These are phyloP conservation scores for Philhelius pedissequus DNA, from an alignment of 2,888 invertebrate genomes.

Conservation along the genomic window DNA sequence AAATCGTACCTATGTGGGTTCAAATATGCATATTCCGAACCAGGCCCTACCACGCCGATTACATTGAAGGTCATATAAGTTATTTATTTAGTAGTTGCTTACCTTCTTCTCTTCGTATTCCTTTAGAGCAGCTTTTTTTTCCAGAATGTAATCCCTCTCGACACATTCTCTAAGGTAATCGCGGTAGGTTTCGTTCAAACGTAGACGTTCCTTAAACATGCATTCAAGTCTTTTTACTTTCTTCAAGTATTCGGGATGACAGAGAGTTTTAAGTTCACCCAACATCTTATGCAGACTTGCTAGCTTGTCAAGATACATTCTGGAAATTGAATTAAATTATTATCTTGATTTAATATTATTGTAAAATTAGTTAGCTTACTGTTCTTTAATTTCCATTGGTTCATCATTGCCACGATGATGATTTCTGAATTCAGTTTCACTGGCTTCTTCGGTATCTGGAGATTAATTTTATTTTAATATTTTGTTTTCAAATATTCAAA, in stretches of 20 bases:
- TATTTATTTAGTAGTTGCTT: not conserved
- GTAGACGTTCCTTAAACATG: slow-evolving; percentile 88
- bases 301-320: slow-evolving; percentile 94
- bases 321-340: slow-evolving; percentile 75
- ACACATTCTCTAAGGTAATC: slow-evolving; percentile 92
- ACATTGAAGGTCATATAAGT: no score
- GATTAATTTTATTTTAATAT: slow-evolving; percentile 42
- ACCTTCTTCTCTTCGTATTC: slow-evolving; percentile 97
- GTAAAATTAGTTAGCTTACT: slow-evolving; percentile 75
- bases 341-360: slow-evolving; percentile 39
- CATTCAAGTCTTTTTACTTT: slow-evolving; percentile 90
- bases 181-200: slow-evolving; percentile 87
- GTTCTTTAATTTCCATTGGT: slow-evolving; percentile 77
- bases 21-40: no score
- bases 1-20: no score
- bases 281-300: slow-evolving; percentile 92
- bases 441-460: slow-evolving; percentile 96
- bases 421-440: slow-evolving; percentile 94
- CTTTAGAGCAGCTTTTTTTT: slow-evolving; percentile 92
- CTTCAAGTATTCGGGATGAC: slow-evolving; percentile 91
- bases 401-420: slow-evolving; percentile 74
- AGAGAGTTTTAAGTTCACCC: slow-evolving; percentile 91
- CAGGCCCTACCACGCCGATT: no score
- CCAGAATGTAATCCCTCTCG: slow-evolving; percentile 91
- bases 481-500: not conserved